Conservation (phyloP, 1,140 invertebrate genomes). For the Drosophila neocordata region DNA sequence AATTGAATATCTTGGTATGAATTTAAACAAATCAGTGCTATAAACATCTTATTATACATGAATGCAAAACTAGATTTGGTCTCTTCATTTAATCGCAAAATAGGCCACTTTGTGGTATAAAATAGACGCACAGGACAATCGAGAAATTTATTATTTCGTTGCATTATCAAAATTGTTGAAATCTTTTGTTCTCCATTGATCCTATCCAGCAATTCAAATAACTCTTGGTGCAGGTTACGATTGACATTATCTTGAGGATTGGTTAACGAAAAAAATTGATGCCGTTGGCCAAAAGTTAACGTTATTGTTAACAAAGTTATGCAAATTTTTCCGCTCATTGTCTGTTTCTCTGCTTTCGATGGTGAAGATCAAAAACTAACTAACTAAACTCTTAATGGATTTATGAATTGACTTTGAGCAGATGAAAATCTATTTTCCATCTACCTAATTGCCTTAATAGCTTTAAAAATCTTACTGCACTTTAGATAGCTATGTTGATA, state of each 20-base stretch:
- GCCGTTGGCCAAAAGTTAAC: neutral
- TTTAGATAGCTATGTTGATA: neutral
- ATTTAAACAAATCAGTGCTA: constrained; percentile 40
- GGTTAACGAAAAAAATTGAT: neutral
- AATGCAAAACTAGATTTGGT: constrained; percentile 5
- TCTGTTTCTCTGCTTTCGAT: neutral
- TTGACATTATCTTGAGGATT: neutral
- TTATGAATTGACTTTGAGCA: neutral
- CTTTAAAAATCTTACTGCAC: neutral
- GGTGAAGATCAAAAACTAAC: neutral
- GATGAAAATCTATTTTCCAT: neutral
- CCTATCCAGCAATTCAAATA: neutral
- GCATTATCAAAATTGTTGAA: constrained; percentile 36
- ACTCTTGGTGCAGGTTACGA: neutral
- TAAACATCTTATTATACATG: neutral
- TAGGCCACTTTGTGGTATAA: constrained; percentile 29
- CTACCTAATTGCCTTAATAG: neutral
- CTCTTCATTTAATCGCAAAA: constrained; percentile 34
- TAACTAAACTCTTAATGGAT: neutral
- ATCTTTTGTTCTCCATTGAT: constrained; percentile 34
- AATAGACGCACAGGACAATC: constrained; percentile 22
- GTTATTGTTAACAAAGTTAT: neutral
- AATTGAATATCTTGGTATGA: constrained; percentile 15
- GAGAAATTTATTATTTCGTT: constrained; percentile 3
- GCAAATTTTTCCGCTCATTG: neutral